Evolutionary conservation across 2,113 vertebrate species (phyloP).

Genomic region (Urocolius indicus): DNA sequence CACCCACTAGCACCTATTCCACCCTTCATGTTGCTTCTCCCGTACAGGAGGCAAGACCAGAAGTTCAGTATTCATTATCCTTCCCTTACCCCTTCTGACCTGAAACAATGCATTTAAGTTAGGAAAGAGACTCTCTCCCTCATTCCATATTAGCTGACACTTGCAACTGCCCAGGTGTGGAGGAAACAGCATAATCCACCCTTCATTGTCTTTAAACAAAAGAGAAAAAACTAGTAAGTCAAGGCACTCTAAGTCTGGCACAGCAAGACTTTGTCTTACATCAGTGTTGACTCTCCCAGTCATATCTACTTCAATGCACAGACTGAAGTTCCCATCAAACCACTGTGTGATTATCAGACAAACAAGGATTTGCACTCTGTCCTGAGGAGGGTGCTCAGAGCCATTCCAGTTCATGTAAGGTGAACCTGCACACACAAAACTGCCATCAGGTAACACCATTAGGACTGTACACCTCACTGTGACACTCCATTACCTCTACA

Average conservation of each 20-base stretch:
- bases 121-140: not conserved
- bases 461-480: not conserved
- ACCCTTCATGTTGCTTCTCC: not conserved
- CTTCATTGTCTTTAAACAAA: not conserved
- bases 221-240: too few relatives aligned
- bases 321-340: not conserved
- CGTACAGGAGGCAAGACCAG: not conserved
- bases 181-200: not conserved
- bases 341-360: not conserved
- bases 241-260: not conserved
- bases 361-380: not conserved
- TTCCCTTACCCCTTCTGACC: not conserved
- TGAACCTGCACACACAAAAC: not conserved
- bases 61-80: not conserved
- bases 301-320: not conserved
- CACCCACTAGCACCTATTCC: not conserved
- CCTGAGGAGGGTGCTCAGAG: not conserved
- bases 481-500: not conserved
- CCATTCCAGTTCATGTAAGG: not conserved
- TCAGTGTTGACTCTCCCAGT: not conserved
- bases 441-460: not conserved
- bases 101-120: not conserved
- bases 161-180: not conserved
- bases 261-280: not conserved
- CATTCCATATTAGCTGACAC: not conserved